A percentile compares a stretch with the other conserved stretches of the same genome.
Conservation (phyloP, 2,797 vertebrate genomes). For the Poeciliopsis infans region DNA sequence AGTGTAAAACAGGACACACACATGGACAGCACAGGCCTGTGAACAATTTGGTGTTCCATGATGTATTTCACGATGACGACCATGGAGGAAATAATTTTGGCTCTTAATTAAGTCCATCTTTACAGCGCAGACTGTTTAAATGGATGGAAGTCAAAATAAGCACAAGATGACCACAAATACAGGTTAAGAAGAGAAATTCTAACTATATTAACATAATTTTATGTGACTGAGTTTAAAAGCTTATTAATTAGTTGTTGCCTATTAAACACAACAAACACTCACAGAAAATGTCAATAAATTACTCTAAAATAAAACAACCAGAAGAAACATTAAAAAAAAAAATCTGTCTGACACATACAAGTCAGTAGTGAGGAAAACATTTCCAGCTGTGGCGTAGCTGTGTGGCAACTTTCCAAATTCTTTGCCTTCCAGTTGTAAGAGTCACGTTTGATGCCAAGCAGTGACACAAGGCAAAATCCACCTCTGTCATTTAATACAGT, state of each 20-base stretch:
- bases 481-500: neutral
- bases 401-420: neutral
- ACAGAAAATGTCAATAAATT: neutral
- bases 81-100: conserved; percentile 34
- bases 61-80: conserved; percentile 41
- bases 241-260: conserved; percentile 6
- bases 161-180: conserved; percentile 9
- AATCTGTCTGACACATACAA: neutral
- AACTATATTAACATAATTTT: conserved; percentile 2
- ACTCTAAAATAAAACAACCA: neutral
- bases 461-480: neutral
- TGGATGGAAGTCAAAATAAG: conserved; percentile 9
- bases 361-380: neutral
- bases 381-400: neutral
- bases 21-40: conserved; percentile 19
- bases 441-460: neutral
- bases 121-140: conserved; percentile 23
- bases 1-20: conserved; percentile 32
- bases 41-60: conserved; percentile 30
- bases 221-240: conserved; percentile 22
- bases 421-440: neutral
- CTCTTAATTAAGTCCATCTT: conserved; percentile 60
- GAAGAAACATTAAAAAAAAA: neutral
- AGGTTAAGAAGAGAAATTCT: conserved; percentile 15
- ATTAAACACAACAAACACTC: neutral